Percentiles rank a stretch among this genome's conserved stretches.
Evolutionary conservation across 1,140 invertebrate genomes (phyloP).

Genomic region (Brachionus paranguensis): DNA sequence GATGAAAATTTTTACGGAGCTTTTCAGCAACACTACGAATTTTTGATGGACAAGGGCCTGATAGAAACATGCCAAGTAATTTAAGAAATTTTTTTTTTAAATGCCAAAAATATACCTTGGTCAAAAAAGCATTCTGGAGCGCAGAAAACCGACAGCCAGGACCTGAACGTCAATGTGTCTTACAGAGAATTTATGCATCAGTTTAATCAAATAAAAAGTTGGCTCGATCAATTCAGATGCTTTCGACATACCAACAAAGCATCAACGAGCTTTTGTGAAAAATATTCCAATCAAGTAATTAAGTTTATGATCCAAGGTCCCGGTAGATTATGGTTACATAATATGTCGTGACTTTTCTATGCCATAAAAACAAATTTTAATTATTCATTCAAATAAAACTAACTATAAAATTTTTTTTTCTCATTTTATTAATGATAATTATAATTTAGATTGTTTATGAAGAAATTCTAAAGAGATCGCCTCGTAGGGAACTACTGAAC

Average conservation of each 20-base stretch:
- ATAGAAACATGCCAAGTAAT: conserved; percentile 74
- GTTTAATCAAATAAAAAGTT: conserved; percentile 72
- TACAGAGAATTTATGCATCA: conserved; percentile 70
- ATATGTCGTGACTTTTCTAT: background rate
- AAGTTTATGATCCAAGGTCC: background rate
- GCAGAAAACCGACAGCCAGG: conserved; percentile 54
- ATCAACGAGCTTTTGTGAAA: conserved; percentile 47
- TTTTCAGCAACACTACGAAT: conserved; percentile 74
- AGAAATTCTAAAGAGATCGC: conserved; percentile 65
- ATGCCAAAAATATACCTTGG: background rate
- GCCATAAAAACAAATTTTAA: background rate
- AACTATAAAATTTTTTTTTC: conserved; percentile 41
- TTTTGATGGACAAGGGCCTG: conserved; percentile 85
- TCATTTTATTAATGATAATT: conserved; percentile 42
- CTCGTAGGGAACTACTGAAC: conserved; percentile 67
- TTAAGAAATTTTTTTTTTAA: background rate
- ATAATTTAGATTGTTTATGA: conserved; percentile 61
- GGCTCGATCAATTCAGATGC: conserved; percentile 68
- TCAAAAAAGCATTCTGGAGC: conserved; percentile 55
- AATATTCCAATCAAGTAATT: conserved; percentile 51
- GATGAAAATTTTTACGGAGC: conserved; percentile 79
- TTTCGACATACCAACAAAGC: conserved; percentile 44
- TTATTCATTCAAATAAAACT: background rate
- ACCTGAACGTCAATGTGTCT: conserved; percentile 60
- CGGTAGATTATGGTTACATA: conserved; percentile 43